Conservation (phyloP, 1,140 invertebrate species). For the Drosophila ananassae region DNA sequence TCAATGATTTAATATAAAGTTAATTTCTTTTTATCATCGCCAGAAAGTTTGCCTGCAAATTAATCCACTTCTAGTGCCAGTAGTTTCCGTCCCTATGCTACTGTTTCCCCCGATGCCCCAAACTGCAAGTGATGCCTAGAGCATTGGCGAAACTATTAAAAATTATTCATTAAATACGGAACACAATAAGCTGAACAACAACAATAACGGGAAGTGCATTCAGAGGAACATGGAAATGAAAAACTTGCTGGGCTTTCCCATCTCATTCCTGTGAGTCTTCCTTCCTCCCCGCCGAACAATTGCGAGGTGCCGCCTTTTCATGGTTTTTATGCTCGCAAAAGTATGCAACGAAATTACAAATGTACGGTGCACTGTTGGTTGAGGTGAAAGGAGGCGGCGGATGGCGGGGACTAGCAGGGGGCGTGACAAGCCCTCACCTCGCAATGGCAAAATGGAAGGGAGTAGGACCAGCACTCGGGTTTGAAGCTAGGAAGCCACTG, state of each 20-base stretch:
- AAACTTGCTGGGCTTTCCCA: constrained; percentile 33
- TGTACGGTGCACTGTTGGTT: constrained; percentile 53
- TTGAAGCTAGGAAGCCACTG: constrained; percentile 38
- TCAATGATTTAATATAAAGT: constrained; percentile 51
- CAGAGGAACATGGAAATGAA: constrained; percentile 66
- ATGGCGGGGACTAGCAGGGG: constrained; percentile 3
- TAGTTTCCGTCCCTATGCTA: constrained; percentile 17
- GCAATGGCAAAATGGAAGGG: neutral
- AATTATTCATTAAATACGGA: constrained; percentile 80
- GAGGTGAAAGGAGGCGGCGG: constrained; percentile 4
- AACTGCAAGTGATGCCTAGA: constrained; percentile 19
- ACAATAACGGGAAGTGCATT: constrained; percentile 34
- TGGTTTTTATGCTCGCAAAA: constrained; percentile 61
- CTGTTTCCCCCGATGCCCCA: neutral
- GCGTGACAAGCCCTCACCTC: constrained; percentile 26
- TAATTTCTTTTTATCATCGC: constrained; percentile 44
- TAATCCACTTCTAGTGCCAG: constrained; percentile 42
- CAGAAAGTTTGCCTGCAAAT: constrained; percentile 42
- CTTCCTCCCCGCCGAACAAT: constrained; percentile 36
- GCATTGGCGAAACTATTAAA: constrained; percentile 71
- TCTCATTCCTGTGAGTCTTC: neutral
- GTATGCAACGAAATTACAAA: constrained; percentile 81
- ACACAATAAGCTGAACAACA: constrained; percentile 58
- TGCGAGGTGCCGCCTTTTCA: constrained; percentile 57
- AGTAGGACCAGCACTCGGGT: constrained; percentile 6